phyloP scores from a whole-genome alignment of 1,140 invertebrate genomes.

The Drosophila obscura region DNA sequence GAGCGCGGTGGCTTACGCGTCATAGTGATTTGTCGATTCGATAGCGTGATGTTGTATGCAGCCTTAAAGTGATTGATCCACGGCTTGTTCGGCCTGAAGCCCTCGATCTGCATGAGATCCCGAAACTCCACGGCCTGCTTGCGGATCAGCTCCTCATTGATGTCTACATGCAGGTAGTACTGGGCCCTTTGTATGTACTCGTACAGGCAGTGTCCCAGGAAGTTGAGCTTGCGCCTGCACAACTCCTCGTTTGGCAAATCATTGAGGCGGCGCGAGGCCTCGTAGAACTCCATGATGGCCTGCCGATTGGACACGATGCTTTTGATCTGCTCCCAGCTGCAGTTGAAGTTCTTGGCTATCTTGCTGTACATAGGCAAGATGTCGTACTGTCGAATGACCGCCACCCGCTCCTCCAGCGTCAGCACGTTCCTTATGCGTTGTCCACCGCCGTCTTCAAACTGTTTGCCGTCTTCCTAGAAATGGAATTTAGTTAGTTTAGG shows the following conservation, averaged over 20 bases:
- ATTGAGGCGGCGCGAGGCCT: constrained; percentile 50
- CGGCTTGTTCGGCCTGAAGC: constrained; percentile 71
- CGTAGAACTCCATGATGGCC: constrained; percentile 69
- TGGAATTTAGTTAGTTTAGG: not conserved
- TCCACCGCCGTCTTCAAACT: constrained; percentile 16
- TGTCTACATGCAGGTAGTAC: constrained; percentile 59
- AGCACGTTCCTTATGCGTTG: constrained; percentile 71
- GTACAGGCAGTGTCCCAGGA: constrained; percentile 73
- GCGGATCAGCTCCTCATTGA: constrained; percentile 75
- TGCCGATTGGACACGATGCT: constrained; percentile 73
- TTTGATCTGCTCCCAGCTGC: constrained; percentile 81
- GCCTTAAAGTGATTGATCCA: constrained; percentile 81
- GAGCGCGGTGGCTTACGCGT: constrained; percentile 67
- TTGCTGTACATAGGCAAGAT: constrained; percentile 76
- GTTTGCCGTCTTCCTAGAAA: constrained; percentile 35
- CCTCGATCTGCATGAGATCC: constrained; percentile 65
- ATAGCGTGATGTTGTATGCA: constrained; percentile 69
- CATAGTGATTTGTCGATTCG: constrained; percentile 70
- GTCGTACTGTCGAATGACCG: constrained; percentile 72
- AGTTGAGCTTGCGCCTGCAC: constrained; percentile 65
- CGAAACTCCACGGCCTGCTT: constrained; percentile 73
- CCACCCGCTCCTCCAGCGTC: constrained; percentile 74
- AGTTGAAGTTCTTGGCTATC: constrained; percentile 77
- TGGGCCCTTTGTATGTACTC: constrained; percentile 75
- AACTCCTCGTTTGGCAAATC: constrained; percentile 48